Conservation (phyloP, 2,888 invertebrate species). For the Sminthurides aquaticus region DNA sequence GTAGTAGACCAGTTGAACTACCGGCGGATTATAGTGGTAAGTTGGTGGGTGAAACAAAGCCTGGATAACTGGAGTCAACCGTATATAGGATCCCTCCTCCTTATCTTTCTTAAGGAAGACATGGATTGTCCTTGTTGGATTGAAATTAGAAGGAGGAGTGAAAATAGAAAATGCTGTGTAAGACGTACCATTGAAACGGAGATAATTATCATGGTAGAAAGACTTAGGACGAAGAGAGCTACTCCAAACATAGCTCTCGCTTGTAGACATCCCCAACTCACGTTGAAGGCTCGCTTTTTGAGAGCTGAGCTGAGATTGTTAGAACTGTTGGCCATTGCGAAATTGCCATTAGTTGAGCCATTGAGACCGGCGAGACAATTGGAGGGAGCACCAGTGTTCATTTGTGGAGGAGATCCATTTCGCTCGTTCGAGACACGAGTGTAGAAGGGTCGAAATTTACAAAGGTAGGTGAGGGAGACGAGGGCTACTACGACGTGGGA, state of each 20-base stretch:
- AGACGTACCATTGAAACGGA: conserved; percentile 42
- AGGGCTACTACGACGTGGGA: conserved; percentile 42
- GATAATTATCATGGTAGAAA: conserved; percentile 44
- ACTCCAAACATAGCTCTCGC: conserved; percentile 44
- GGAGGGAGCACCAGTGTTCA: conserved; percentile 32
- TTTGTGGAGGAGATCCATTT: conserved; percentile 25
- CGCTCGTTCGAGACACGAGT: conserved; percentile 41
- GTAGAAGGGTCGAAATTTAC: conserved; percentile 44
- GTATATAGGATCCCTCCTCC: too few relatives aligned
- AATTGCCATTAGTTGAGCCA: conserved; percentile 33
- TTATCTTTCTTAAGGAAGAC: too few relatives aligned
- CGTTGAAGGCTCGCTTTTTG: conserved; percentile 42
- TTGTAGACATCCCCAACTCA: conserved; percentile 44
- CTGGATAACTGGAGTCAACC: too few relatives aligned
- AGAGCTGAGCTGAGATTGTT: conserved; percentile 38
- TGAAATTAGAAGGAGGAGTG: too few relatives aligned
- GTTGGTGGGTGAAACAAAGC: too few relatives aligned
- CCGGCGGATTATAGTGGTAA: too few relatives aligned
- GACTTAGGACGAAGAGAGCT: conserved; percentile 42
- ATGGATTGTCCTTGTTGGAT: too few relatives aligned
- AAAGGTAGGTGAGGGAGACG: conserved; percentile 42
- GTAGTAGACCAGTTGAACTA: too few relatives aligned
- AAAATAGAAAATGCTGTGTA: conserved; percentile 4
- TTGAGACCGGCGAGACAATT: conserved; percentile 29
- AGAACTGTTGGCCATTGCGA: conserved; percentile 35